phyloP scores from a whole-genome alignment of 2,797 vertebrate species.

The Poeciliopsis infans region DNA sequence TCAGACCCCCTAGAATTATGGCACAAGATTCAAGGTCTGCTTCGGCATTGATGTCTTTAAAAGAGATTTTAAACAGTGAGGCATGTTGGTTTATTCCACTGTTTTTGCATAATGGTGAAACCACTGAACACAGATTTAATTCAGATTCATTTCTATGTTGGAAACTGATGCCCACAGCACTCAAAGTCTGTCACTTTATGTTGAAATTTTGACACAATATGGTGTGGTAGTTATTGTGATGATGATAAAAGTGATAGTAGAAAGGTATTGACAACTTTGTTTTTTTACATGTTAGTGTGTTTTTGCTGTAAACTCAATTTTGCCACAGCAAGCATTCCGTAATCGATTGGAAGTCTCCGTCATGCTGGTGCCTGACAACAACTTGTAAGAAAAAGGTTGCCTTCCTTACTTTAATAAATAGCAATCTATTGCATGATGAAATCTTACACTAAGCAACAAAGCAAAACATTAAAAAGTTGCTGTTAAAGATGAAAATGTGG shows the following conservation, averaged over 20 bases:
- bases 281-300: background rate
- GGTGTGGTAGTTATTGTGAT: too few species aligned
- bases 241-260: background rate
- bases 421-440: background rate
- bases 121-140: background rate
- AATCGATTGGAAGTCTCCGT: background rate
- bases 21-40: background rate
- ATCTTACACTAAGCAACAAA: background rate
- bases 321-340: background rate
- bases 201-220: too few species aligned
- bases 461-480: background rate
- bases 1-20: background rate
- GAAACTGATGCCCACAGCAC: background rate
- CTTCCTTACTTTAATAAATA: background rate
- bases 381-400: background rate
- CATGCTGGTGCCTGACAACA: constrained; percentile 11
- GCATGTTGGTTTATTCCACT: too few species aligned
- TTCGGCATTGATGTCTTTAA: background rate
- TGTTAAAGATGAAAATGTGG: background rate
- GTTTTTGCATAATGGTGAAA: background rate
- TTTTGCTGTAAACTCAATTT: background rate
- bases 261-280: background rate
- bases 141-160: background rate
- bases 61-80: background rate
- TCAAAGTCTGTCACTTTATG: too few species aligned